Evolutionary conservation across 2,113 vertebrate genomes (phyloP).

Genomic region (Eleginops maclovinus): DNA sequence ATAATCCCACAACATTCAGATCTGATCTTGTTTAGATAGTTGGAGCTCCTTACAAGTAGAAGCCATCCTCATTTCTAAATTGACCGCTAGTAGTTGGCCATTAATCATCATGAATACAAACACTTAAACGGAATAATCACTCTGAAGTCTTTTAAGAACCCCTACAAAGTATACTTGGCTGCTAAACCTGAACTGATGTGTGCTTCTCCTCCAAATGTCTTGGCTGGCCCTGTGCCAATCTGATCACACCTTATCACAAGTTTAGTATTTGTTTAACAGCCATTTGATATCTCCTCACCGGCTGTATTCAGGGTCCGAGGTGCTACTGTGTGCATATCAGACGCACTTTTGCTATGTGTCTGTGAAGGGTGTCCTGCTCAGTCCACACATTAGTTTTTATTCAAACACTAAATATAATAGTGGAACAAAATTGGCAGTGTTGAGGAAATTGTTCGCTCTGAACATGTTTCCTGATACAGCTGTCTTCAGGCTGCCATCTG

Average conservation of each 20-base stretch:
- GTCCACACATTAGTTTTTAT: constrained; percentile 6
- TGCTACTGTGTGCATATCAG: constrained; percentile 12
- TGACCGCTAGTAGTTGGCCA: background rate
- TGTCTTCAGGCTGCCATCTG: constrained; percentile 1
- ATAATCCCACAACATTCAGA: constrained; percentile 6
- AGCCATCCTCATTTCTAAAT: background rate
- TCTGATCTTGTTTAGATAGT: background rate
- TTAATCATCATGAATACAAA: background rate
- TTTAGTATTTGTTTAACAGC: constrained; percentile 30
- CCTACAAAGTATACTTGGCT: background rate
- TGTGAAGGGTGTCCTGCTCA: constrained; percentile 6
- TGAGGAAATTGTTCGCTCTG: constrained; percentile 15
- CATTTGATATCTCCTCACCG: constrained; percentile 14
- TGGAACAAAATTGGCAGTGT: background rate
- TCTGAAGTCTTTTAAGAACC: background rate
- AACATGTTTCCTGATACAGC: constrained; percentile 15
- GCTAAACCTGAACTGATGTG: constrained; percentile 23
- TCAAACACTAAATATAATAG: constrained; percentile 22
- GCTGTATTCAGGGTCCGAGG: background rate
- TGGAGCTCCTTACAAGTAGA: background rate
- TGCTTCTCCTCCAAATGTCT: constrained; percentile 27
- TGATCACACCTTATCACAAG: constrained; percentile 31
- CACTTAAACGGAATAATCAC: background rate
- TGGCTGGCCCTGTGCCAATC: constrained; percentile 23
- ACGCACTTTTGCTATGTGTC: constrained; percentile 17